phyloP scores from a whole-genome alignment of 1,140 invertebrate genomes.

The Drosophila bipectinata region DNA sequence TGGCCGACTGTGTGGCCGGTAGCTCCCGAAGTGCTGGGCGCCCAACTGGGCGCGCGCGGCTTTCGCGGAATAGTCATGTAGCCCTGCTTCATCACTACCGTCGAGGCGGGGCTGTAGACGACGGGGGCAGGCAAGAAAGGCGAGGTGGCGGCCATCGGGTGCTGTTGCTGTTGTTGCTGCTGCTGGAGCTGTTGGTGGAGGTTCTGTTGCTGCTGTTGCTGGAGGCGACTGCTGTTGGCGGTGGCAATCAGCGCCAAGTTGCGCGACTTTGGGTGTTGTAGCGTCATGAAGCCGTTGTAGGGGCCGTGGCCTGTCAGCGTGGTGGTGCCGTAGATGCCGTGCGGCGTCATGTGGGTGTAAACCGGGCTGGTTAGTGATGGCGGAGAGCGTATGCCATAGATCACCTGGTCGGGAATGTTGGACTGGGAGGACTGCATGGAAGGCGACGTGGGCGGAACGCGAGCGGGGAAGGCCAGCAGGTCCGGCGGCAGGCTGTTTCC shows the following conservation, averaged over 20 bases:
- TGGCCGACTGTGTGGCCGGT: slow-evolving; percentile 77
- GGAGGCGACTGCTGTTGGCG: slow-evolving; percentile 84
- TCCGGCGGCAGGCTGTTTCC: slow-evolving; percentile 88
- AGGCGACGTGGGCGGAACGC: slow-evolving; percentile 87
- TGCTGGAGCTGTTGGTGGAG: slow-evolving; percentile 83
- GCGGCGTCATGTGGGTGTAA: slow-evolving; percentile 80
- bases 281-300: slow-evolving; percentile 80
- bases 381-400: slow-evolving; percentile 80
- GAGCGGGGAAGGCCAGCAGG: slow-evolving; percentile 90
- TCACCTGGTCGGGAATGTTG: slow-evolving; percentile 88
- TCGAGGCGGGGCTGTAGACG: slow-evolving; percentile 84
- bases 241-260: slow-evolving; percentile 81
- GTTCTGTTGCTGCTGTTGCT: slow-evolving; percentile 38
- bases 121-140: slow-evolving; percentile 87
- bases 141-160: slow-evolving; percentile 85
- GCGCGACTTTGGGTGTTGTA: slow-evolving; percentile 82
- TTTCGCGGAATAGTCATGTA: slow-evolving; percentile 94
- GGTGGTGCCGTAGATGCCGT: slow-evolving; percentile 80
- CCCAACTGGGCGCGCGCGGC: slow-evolving; percentile 92
- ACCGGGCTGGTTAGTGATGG: slow-evolving; percentile 78
- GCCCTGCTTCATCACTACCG: slow-evolving; percentile 88
- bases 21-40: slow-evolving; percentile 86
- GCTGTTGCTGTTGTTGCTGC: slow-evolving; percentile 48
- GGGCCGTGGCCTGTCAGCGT: slow-evolving; percentile 56
- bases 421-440: slow-evolving; percentile 90